Percentiles rank a stretch among this genome's conserved stretches.
These are phyloP conservation scores for Parnassius glacialis DNA, from an alignment of 2,888 invertebrate species.

Conservation along the genomic window DNA sequence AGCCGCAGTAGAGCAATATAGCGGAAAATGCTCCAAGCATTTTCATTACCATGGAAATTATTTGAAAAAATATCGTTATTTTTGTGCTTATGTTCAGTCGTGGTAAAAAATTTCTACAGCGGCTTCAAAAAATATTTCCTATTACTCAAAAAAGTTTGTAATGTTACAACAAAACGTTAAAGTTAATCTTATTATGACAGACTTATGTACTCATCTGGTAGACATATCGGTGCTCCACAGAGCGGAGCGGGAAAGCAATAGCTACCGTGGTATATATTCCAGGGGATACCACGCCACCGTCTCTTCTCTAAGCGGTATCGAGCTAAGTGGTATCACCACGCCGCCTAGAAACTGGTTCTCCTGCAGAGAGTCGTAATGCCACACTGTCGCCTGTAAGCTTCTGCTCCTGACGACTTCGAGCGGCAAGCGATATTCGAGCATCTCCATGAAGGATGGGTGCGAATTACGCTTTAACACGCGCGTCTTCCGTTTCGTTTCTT, in stretches of 20 bases:
- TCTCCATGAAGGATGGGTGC: slow-evolving; percentile 99
- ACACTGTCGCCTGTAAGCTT: slow-evolving; percentile 94
- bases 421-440: slow-evolving; percentile 94
- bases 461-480: slow-evolving; percentile 95
- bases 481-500: slow-evolving; percentile 97
- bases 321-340: slow-evolving; percentile 88
- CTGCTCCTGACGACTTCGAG: slow-evolving; percentile 88
- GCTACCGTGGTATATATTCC: slow-evolving; percentile 76
- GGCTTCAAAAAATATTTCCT: neutral
- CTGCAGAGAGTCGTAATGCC: slow-evolving; percentile 96
- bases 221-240: slow-evolving; percentile 50
- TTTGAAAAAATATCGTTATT: no score
- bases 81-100: no score
- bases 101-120: no score
- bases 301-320: slow-evolving; percentile 88
- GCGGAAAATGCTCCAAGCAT: no score
- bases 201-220: slow-evolving; percentile 8
- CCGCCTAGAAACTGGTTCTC: slow-evolving; percentile 97
- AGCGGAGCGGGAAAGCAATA: slow-evolving; percentile 56
- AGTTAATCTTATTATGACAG: slow-evolving; percentile 13
- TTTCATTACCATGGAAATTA: no score
- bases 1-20: no score
- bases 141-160: neutral
- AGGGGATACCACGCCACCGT: slow-evolving; percentile 93
- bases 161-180: no score